Percentiles rank a stretch among this genome's conserved stretches.
phyloP scores from a whole-genome alignment of 1,140 invertebrate genomes.

The Leptinotarsa defecta region DNA sequence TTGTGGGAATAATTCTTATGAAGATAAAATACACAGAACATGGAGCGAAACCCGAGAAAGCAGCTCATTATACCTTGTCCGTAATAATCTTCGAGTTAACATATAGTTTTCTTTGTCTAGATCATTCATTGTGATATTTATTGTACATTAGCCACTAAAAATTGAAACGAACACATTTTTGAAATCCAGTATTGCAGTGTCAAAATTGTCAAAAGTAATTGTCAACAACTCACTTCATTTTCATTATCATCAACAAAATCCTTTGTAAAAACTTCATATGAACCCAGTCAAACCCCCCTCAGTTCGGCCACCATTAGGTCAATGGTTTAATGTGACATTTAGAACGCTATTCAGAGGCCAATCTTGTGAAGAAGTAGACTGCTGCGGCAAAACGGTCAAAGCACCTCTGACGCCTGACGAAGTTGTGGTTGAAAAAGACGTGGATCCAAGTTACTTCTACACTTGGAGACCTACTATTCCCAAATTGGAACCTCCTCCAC shows the following conservation, averaged over 20 bases:
- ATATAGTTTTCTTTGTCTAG: too few relatives aligned
- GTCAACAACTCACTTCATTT: neutral
- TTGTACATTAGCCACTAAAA: too few relatives aligned
- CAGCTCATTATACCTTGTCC: too few relatives aligned
- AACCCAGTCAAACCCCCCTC: neutral
- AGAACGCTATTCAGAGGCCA: neutral
- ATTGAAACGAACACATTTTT: too few relatives aligned
- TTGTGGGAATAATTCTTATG: too few relatives aligned
- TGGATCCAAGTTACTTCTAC: constrained; percentile 35
- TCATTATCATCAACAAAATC: neutral
- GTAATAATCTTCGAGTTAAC: too few relatives aligned
- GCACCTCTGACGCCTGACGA: neutral
- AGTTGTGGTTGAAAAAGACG: constrained; percentile 33
- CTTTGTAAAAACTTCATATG: neutral
- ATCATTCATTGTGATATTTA: too few relatives aligned
- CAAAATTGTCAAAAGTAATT: neutral
- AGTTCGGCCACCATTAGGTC: neutral
- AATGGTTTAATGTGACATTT: neutral
- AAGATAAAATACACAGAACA: too few relatives aligned
- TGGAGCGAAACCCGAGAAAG: too few relatives aligned
- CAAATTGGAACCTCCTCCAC: constrained; percentile 6
- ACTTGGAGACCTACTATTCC: constrained; percentile 41
- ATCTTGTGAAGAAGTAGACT: constrained; percentile 14
- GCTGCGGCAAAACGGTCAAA: constrained; percentile 9
- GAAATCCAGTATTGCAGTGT: too few relatives aligned